These are phyloP conservation scores for Polydesmus complanatus DNA, from an alignment of 2,888 invertebrate genomes.

Conservation along the genomic window DNA sequence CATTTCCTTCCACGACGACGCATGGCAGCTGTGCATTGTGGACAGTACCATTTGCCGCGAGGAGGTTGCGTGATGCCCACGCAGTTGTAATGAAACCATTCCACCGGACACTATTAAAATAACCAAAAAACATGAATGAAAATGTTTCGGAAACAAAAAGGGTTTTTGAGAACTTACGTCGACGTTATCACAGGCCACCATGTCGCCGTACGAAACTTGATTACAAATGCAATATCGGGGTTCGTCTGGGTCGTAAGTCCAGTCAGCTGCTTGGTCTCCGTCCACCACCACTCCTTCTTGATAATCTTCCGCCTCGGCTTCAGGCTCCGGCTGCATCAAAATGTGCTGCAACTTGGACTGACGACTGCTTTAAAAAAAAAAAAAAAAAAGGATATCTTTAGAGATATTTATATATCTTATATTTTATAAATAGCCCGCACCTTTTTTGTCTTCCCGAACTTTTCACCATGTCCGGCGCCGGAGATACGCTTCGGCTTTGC, in stretches of 20 bases:
- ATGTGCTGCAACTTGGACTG: conserved; percentile 13
- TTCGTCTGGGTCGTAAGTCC: conserved; percentile 92
- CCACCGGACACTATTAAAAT: conserved; percentile 74
- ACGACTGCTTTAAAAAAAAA: neutral
- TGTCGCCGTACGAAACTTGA: conserved; percentile 93
- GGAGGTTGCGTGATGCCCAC: conserved; percentile 92
- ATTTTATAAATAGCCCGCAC: neutral
- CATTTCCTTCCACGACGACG: conserved; percentile 49
- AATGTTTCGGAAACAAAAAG: neutral
- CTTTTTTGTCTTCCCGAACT: conserved; percentile 11
- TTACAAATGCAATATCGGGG: conserved; percentile 92
- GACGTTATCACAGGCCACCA: conserved; percentile 98
- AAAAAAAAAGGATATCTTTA: neutral
- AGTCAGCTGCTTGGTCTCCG: conserved; percentile 40
- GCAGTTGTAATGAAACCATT: conserved; percentile 99
- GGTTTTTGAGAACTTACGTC: conserved; percentile 51
- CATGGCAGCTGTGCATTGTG: conserved; percentile 80
- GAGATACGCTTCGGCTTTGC: conserved; percentile 1
- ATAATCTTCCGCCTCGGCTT: conserved; percentile 18
- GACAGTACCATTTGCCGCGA: conserved; percentile 98
- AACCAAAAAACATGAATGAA: neutral
- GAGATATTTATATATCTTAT: no score
- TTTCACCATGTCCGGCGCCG: conserved; percentile 9
- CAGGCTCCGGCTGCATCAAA: conserved; percentile 17
- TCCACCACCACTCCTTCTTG: conserved; percentile 25